Evolutionary conservation across 2,888 invertebrate species (phyloP), one percentile per base, ranked within the genome.

Genomic region (Drosophila rellima): DNA sequence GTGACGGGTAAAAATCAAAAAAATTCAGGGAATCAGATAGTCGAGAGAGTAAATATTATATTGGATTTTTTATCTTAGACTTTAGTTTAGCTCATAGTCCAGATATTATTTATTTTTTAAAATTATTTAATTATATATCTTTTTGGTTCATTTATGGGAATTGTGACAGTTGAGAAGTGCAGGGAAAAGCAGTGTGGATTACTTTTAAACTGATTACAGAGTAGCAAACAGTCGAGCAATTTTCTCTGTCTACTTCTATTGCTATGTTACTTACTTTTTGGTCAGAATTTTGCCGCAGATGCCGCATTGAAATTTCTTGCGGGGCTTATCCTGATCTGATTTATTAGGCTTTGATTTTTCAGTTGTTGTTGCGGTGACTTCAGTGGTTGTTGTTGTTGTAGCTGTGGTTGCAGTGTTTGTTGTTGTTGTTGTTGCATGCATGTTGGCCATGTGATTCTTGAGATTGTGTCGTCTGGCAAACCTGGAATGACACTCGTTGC

Each of bases 391-490:
- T n/a, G 15, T 8, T 2, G 50, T 5, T 15, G 50, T 10, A 8
- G 15, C 40, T 26, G 44, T 26, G 3, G 26, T 15, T 42, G 20
- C 11, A 15, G 15, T 6, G n/a, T 15, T 29, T 48, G 17, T 11
- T 3, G n/a, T 20, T 20, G 20, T 3, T 13, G 20, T 15, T 33
- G 33, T 18, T 33, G 48, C 33, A 39, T 95, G 95, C 60, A 94
- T 94, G 74, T 80, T 92, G 75, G 91, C 93, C 57, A 93, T 92
- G 90, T 97, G 96, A 62, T 94, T 94, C 31, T 94, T 93, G 54
- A 96, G 92, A 80, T 95, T 95, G 48, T 95, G 94, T 78, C 95
- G 94, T 26, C 96, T 93, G 0, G 95, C 94, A 87, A 96, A 97
- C 69, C 94, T 94, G 0, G 94, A 93, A 0, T 92, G 92, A 87